Evolutionary conservation across 2,797 vertebrate genomes (phyloP), one percentile per base, ranked within the genome.

Genomic region (Xiphorhynchus erythropygius): DNA sequence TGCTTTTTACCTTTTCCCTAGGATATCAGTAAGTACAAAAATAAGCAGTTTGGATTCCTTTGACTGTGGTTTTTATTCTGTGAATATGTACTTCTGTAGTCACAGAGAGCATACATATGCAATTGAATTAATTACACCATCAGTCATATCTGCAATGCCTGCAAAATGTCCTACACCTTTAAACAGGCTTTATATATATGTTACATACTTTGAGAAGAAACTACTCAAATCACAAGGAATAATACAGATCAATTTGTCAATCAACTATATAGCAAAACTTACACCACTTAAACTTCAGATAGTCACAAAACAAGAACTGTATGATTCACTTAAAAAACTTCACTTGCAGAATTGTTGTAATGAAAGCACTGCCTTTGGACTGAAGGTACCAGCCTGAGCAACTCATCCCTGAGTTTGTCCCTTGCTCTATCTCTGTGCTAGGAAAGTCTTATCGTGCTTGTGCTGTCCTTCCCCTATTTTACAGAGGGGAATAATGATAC

Each of bases 11-110:
- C 96, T 97, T 97, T 96, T 95, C 97, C 94, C 89, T 92, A 79
- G 97, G 96, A 98, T 97, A 97, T 87, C 94, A 96, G 79, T 84
- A 97, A 96, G 93, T 94, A 97, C 82, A 97, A 98, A 98, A 98
- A 97, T 97, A 98, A 97, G 96, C 97, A 97, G 81, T 85, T 71
- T 93, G 92, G 91, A 97, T 96, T 97, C 92, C 77, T 96, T 77
- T 93, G 85, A 95, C 77, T 93, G 64, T 30, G 27, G 10, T 57
- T 95, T 94, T 94, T 82, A 84, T 82, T 84, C 62, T 89, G 37
- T 81, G 73, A 87, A 76, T 90, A 56, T 44, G 52, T 68, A 90
- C 60, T 90, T 79, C 71, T 83, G 44, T 49, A 84, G 90, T 77
- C 59, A 94, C 49, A 74, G 62, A 53, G 82, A 84, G 9, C 82